Base-by-base conservation (phyloP, 2,113 vertebrate genomes). In the Macroglossus sobrinus region DNA sequence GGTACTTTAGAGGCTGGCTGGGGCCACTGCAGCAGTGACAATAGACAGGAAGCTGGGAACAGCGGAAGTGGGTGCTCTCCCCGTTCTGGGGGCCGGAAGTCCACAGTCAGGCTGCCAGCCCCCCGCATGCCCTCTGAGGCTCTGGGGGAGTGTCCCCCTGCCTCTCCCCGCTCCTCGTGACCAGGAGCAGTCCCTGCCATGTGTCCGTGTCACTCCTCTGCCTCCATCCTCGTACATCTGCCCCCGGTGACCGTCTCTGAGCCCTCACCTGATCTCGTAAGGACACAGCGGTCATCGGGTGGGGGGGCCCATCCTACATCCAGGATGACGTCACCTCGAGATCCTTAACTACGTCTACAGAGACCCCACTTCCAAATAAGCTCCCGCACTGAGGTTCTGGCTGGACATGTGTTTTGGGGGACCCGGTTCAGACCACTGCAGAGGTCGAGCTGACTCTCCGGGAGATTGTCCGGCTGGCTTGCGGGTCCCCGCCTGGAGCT, bases 401-500 rank as follows among this genome's bases (percentile, higher is more conserved):
- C 30, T 10, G 5, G n/a, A 22, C 8, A 2, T 9, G 74, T 30
- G 10, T 40, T 35, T n/a, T 1, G 68, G 33, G 53, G 26, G 4
- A 30, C 30, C 12, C 68, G 38, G 0, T 24, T 21, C 6, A 40
- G 7, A 1, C 47, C 35, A 2, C 15, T 6, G 74, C 24, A 3
- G 55, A 13, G 22, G 35, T 43, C 22, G 4, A 30, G 5, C 61
- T 28, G 63, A 14, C 8, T n/a, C n/a, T 38, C 66, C 59, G 0
- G 3, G 75, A 40, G 12, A 3, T 3, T 5, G 19, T 66, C 40
- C 16, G 10, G 33, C 40, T 0, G 2, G 18, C 26, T 2, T 0
- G 26, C 4, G 0, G 7, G 10, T n/a, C 68, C 43, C 24, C 1
- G 0, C 61, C 3, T 3, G n/a, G 9, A 0, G 0, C 2, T 8